phyloP scores from a whole-genome alignment of 2,888 invertebrate genomes.

The Oegoconia quadripuncta region DNA sequence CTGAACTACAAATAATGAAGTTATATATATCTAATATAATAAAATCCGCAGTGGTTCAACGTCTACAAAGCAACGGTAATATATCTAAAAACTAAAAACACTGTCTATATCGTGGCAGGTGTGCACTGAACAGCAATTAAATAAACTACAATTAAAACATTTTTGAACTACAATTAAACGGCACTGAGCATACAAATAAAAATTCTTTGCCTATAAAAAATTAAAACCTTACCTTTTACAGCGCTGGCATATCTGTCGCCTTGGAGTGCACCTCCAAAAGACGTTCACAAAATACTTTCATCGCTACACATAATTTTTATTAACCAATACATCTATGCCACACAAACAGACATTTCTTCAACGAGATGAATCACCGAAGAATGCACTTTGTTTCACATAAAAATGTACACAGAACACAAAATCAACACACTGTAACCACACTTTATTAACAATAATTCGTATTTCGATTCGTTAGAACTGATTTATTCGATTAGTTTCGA shows the following conservation, averaged over 20 bases:
- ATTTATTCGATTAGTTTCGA: constrained; percentile 49
- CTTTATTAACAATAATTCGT: constrained; percentile 37
- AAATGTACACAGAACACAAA: constrained; percentile 46
- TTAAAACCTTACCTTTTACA: constrained; percentile 21
- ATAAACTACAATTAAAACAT: no score
- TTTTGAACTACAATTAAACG: no score
- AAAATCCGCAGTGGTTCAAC: no score
- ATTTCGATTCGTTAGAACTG: constrained; percentile 43
- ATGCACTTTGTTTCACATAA: constrained; percentile 48
- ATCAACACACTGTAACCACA: constrained; percentile 40
- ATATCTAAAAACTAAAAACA: no score
- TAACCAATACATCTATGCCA: constrained; percentile 45
- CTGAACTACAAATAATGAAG: no score
- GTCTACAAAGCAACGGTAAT: no score
- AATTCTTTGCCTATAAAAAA: no score
- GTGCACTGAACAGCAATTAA: no score
- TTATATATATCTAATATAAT: no score
- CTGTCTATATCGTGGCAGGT: no score
- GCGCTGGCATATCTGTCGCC: constrained; percentile 8
- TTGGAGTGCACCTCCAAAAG: constrained; percentile 26
- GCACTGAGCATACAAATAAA: no score
- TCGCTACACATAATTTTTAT: constrained; percentile 55
- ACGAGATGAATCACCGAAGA: constrained; percentile 73
- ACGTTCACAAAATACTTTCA: constrained; percentile 49
- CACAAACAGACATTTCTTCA: constrained; percentile 66